Percentiles rank a stretch among this genome's conserved stretches.
phyloP scores from a whole-genome alignment of 2,888 invertebrate genomes.

The Xiphydria camelus region DNA sequence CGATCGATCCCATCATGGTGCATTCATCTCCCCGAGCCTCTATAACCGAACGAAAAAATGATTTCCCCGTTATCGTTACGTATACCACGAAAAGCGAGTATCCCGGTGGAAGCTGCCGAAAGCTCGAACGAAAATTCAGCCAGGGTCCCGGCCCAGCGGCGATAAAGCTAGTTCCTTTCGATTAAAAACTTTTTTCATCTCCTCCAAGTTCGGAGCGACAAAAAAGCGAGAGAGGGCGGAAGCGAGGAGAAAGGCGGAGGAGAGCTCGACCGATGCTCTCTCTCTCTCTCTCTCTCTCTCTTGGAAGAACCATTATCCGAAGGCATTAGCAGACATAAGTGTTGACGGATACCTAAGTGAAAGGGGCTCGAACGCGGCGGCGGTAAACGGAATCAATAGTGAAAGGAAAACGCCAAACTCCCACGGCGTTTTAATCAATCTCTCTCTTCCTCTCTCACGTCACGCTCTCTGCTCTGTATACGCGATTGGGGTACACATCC shows the following conservation, averaged over 20 bases:
- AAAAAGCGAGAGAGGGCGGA: background rate
- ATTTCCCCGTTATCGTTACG: too few relatives aligned
- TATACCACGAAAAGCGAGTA: too few relatives aligned
- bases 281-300: too few relatives aligned
- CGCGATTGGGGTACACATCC: too few relatives aligned
- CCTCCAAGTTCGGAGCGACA: conserved; percentile 11
- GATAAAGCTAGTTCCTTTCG: conserved; percentile 28
- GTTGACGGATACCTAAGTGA: conserved; percentile 38
- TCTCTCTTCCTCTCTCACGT: conserved; percentile 21
- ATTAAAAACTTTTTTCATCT: conserved; percentile 40
- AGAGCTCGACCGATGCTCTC: background rate
- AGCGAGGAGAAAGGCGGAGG: too few relatives aligned
- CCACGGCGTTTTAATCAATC: conserved; percentile 39
- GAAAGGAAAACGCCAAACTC: conserved; percentile 34
- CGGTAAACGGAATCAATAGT: conserved; percentile 31
- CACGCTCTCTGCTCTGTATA: background rate
- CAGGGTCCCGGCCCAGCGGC: too few relatives aligned
- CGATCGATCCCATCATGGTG: too few relatives aligned
- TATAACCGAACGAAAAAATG: too few relatives aligned
- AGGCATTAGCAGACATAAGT: conserved; percentile 27
- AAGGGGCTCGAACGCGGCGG: conserved; percentile 20
- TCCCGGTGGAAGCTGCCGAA: too few relatives aligned
- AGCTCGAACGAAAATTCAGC: too few relatives aligned
- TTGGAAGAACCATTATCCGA: conserved; percentile 29
- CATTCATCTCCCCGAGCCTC: too few relatives aligned